phyloP scores from a whole-genome alignment of 2,888 invertebrate species.

The Meghimatium bilineatum region DNA sequence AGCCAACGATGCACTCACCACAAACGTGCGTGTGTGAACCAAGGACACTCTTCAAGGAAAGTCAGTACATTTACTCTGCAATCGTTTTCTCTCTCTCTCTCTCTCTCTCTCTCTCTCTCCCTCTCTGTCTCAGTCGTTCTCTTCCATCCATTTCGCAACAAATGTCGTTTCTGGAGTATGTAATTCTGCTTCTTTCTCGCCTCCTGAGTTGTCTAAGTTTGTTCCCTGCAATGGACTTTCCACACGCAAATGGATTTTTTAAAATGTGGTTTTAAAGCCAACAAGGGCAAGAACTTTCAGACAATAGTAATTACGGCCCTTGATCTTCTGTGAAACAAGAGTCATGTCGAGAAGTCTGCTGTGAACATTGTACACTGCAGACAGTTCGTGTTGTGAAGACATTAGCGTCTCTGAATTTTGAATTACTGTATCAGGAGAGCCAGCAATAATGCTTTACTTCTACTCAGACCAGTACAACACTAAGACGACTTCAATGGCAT shows the following conservation, averaged over 20 bases:
- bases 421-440: neutral
- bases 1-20: too few species aligned
- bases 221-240: neutral
- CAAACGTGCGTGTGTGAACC: too few species aligned
- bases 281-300: slow-evolving; percentile 21
- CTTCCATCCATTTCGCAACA: neutral
- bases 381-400: neutral
- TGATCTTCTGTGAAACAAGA: slow-evolving; percentile 9
- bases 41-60: too few species aligned
- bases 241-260: slow-evolving; percentile 13
- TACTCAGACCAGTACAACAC: neutral
- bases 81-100: too few species aligned
- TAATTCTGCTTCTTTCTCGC: slow-evolving; percentile 2
- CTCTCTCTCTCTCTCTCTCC: neutral
- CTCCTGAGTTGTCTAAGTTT: neutral
- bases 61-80: too few species aligned
- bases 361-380: slow-evolving; percentile 12
- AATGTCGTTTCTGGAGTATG: neutral
- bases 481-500: neutral
- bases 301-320: slow-evolving; percentile 23
- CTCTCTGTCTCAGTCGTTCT: neutral
- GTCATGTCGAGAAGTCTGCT: slow-evolving; percentile 3
- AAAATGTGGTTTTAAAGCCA: neutral
- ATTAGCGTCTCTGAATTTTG: slow-evolving; percentile 14
- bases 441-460: neutral